Base-by-base conservation (phyloP, 1,140 invertebrate species). In the Eciton burchellii region DNA sequence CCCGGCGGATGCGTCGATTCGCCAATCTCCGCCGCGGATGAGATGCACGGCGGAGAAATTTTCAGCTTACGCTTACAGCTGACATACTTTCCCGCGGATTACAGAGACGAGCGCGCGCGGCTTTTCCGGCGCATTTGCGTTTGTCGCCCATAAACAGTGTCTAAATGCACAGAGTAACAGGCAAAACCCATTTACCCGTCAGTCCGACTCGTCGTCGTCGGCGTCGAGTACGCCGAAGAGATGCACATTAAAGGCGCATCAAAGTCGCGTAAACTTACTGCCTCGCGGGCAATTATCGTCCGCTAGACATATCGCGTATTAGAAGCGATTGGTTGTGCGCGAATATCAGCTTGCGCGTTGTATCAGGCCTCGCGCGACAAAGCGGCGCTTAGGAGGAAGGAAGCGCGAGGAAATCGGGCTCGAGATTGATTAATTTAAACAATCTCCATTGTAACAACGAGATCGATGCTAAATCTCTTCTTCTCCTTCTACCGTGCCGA, bases 251-350 rank as follows among this genome's bases (percentile, higher is more conserved):
- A 21, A 52, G 54, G n/a, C 59, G 11, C 84, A 74, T 83, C 65
- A 77, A 83, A 77, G 71, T 83, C 71, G 35, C 63, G 66, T 21
- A 24, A 77, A 72, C 49, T 76, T 73, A 63, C 41, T 24, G n/a
- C 9, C 43, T 43, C 71, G 11, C 12, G 52, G 52, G 63, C 66
- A 83, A 86, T 87, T 86, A 87, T 84, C 56, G 49, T 3, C 43
- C 81, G 12, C 60, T 16, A 68, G 74, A 77, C 74, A 52, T 68
- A 77, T 77, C 49, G 49, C 24, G 5, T 43, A 57, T 26, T 12
- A 24, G 72, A 29, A 41, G 63, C 54, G 57, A 2, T 35, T 2
- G 2, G 52, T 70, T 71, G 47, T 59, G 12, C 41, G 41, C 43
- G n/a, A 35, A 74, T 63, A 63, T 43, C 29, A 82, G 26, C 26